Evolutionary conservation across 2,888 invertebrate genomes (phyloP).

Genomic region (Andrena camellia): DNA sequence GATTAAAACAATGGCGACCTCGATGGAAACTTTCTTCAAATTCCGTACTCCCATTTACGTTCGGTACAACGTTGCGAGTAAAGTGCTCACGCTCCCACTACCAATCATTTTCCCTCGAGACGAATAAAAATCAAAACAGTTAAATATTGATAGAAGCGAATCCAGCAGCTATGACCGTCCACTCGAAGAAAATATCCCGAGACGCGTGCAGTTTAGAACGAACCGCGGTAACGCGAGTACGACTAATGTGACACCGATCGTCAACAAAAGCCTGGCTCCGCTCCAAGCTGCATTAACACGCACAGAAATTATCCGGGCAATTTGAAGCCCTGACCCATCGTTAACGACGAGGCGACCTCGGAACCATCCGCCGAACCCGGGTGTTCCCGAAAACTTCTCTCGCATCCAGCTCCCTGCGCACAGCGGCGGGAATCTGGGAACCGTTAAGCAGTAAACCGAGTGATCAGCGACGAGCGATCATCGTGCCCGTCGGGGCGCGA

Average conservation of each 20-base stretch:
- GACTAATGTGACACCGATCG: slow-evolving; percentile 63
- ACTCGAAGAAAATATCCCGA: background rate
- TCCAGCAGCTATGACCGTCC: background rate
- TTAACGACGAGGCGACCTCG: slow-evolving; percentile 48
- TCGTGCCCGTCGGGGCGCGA: background rate
- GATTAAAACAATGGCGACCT: no score
- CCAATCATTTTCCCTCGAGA: no score
- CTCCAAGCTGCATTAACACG: slow-evolving; percentile 61
- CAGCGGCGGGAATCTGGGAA: slow-evolving; percentile 7
- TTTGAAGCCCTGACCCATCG: slow-evolving; percentile 57
- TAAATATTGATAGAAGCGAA: no score
- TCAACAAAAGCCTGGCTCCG: slow-evolving; percentile 64
- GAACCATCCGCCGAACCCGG: background rate
- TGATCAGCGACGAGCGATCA: background rate
- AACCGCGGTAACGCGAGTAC: slow-evolving; percentile 44
- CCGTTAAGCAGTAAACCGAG: slow-evolving; percentile 21
- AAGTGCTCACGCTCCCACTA: no score
- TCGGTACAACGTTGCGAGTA: no score
- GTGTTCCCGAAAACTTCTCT: slow-evolving; percentile 12
- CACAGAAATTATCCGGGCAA: slow-evolving; percentile 61
- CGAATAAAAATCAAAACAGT: no score
- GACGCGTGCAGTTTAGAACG: slow-evolving; percentile 11
- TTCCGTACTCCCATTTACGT: background rate
- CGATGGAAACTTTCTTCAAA: slow-evolving; percentile 2
- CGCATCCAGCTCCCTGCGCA: background rate